A percentile compares a stretch with the other conserved stretches of the same genome.
Conservation (phyloP, 2,797 vertebrate genomes). For the Vultur gryphus region DNA sequence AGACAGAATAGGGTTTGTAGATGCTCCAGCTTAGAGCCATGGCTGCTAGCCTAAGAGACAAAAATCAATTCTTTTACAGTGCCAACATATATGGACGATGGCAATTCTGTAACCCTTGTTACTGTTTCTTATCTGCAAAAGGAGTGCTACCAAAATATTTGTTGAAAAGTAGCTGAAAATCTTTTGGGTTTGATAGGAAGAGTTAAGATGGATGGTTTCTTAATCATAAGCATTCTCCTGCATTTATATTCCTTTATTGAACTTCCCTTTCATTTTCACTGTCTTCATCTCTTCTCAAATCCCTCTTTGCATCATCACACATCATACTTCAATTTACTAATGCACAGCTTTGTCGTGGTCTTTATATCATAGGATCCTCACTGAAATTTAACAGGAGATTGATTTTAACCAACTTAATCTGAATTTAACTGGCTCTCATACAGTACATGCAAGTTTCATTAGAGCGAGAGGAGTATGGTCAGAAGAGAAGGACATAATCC, state of each 20-base stretch:
- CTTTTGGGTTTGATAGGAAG: not conserved
- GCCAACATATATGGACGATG: accelerated
- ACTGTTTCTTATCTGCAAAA: not conserved
- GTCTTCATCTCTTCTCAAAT: not conserved
- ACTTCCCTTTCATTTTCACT: not conserved
- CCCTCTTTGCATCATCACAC: not conserved
- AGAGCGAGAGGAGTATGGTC: not conserved
- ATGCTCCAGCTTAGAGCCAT: not conserved
- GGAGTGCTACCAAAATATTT: not conserved
- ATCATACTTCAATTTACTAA: not conserved
- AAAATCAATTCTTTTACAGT: not conserved
- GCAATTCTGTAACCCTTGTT: not conserved
- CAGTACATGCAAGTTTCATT: not conserved
- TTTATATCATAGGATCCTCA: not conserved
- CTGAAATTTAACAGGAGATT: not conserved
- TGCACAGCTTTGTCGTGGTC: not conserved
- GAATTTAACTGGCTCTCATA: not conserved
- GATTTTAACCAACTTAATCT: not conserved
- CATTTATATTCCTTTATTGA: not conserved
- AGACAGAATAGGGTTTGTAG: not conserved
- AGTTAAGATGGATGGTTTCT: not conserved
- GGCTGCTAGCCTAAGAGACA: not conserved
- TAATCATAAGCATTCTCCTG: not conserved
- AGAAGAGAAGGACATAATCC: not conserved
- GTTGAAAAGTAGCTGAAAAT: not conserved